These are phyloP conservation scores for Villa cingulata DNA, from an alignment of 2,888 invertebrate genomes.

Conservation along the genomic window DNA sequence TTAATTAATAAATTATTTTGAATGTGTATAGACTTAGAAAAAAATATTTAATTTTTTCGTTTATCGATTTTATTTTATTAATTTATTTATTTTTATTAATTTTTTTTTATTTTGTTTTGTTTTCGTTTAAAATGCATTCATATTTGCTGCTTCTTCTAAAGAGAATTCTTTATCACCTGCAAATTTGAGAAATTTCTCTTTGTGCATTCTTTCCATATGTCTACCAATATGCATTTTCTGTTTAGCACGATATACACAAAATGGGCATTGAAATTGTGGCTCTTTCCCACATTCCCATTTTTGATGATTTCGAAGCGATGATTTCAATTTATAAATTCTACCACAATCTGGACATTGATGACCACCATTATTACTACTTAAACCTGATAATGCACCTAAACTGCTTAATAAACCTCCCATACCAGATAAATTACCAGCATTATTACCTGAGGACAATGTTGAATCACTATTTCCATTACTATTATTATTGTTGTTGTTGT, in stretches of 20 bases:
- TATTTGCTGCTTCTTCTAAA: constrained; percentile 13
- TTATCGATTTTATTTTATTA: no score
- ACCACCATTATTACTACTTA: constrained; percentile 27
- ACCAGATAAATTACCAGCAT: constrained; percentile 6
- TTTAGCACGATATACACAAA: constrained; percentile 71
- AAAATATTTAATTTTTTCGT: no score
- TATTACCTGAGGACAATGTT: neutral
- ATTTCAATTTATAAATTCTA: constrained; percentile 73
- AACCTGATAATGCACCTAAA: constrained; percentile 7
- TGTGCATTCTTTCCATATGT: constrained; percentile 72
- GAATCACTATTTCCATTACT: neutral
- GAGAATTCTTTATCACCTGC: constrained; percentile 28
- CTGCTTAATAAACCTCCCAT: constrained; percentile 10
- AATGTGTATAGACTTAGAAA: no score
- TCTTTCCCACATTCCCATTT: constrained; percentile 80
- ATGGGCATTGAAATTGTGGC: constrained; percentile 69
- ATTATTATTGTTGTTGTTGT: constrained; percentile 2
- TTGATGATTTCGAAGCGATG: constrained; percentile 68
- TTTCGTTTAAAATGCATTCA: constrained; percentile 1
- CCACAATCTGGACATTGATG: constrained; percentile 73
- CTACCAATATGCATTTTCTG: constrained; percentile 75
- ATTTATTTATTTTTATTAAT: constrained; percentile 3
- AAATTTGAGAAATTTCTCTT: constrained; percentile 42
- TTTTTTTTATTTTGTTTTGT: no score
- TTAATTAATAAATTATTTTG: no score